Conservation (phyloP, 2,888 invertebrate species). For the Neoaliturus tenellus region DNA sequence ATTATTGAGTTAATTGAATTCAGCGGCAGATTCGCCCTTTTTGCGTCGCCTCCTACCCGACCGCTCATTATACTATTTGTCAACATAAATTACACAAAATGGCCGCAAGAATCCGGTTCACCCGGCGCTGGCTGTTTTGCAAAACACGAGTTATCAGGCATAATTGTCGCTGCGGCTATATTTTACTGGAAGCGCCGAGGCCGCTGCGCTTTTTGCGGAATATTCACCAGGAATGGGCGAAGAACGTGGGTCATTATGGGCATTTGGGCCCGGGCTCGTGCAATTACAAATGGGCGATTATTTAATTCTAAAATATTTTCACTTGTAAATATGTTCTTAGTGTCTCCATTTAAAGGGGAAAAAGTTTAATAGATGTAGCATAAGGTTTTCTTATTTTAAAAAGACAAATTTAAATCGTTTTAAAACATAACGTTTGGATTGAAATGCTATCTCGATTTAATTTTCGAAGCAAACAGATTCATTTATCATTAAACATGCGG, state of each 20-base stretch:
- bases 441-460: too few relatives aligned
- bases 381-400: too few relatives aligned
- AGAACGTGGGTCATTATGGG: neutral
- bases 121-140: neutral
- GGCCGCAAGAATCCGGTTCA: neutral
- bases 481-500: too few relatives aligned
- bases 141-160: neutral
- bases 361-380: neutral
- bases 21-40: slow-evolving; percentile 28
- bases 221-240: neutral
- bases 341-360: neutral
- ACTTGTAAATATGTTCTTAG: neutral
- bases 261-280: neutral
- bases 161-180: neutral
- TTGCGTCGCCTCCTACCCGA: neutral
- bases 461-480: too few relatives aligned
- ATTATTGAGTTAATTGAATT: slow-evolving; percentile 45
- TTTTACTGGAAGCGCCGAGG: slow-evolving; percentile 1
- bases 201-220: neutral
- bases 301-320: neutral
- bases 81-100: slow-evolving; percentile 33
- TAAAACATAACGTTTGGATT: too few relatives aligned
- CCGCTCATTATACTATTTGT: slow-evolving; percentile 41
- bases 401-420: too few relatives aligned
- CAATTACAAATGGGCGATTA: neutral